Percentiles rank a stretch among this genome's conserved stretches.
Conservation (phyloP, 2,888 invertebrate genomes). For the Troides oblongomaculatus region DNA sequence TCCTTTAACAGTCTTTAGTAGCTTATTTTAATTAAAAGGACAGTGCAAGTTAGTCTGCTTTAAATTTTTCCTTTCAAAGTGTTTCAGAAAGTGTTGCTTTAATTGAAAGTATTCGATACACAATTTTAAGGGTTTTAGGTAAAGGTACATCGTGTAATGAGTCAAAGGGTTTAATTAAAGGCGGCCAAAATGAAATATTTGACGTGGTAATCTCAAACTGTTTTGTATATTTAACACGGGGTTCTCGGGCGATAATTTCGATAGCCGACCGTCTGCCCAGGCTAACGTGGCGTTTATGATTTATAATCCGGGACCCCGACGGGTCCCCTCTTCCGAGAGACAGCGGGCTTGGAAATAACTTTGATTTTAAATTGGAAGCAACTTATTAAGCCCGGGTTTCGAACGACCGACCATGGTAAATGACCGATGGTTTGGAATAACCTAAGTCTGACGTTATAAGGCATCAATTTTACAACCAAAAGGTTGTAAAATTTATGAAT, state of each 20-base stretch:
- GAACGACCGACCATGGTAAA: constrained; percentile 55
- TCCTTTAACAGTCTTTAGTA: too few species aligned
- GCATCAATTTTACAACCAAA: constrained; percentile 12
- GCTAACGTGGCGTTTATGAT: constrained; percentile 76
- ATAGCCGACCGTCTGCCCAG: constrained; percentile 55
- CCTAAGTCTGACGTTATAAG: constrained; percentile 6
- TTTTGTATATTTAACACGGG: constrained; percentile 70
- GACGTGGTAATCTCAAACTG: constrained; percentile 70
- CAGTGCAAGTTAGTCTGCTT: too few species aligned
- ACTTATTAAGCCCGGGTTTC: constrained; percentile 66
- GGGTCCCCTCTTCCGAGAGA: constrained; percentile 66
- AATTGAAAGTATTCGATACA: constrained; percentile 17
- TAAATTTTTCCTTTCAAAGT: neutral
- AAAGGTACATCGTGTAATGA: constrained; percentile 49
- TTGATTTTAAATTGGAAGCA: constrained; percentile 73
- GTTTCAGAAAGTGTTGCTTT: neutral
- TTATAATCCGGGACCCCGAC: constrained; percentile 73
- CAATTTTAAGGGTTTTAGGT: constrained; percentile 26
- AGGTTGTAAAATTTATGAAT: neutral
- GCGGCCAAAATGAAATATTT: constrained; percentile 63
- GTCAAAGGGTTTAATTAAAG: constrained; percentile 59
- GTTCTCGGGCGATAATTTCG: constrained; percentile 72
- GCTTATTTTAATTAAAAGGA: too few species aligned
- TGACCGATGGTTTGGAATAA: constrained; percentile 30
- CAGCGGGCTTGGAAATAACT: constrained; percentile 70